These are phyloP conservation scores for Leptobrachium leishanense DNA, from an alignment of 2,113 vertebrate genomes.

Conservation along the genomic window DNA sequence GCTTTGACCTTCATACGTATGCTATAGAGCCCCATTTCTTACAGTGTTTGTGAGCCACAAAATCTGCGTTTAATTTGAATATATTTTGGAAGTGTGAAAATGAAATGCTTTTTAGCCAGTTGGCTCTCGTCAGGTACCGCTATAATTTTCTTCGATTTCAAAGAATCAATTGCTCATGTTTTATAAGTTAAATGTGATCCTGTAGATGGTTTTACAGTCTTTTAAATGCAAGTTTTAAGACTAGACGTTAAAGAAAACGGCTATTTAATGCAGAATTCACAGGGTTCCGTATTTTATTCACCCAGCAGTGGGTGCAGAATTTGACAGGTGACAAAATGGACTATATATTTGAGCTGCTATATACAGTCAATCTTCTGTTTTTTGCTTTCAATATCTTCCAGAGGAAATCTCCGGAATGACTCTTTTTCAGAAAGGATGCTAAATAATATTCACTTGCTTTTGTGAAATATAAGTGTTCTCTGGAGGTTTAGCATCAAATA, in stretches of 20 bases:
- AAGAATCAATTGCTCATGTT: background rate
- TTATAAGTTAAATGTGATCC: background rate
- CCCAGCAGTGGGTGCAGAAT: conserved; percentile 4
- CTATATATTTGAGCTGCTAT: conserved; percentile 29
- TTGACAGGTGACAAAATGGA: conserved; percentile 24
- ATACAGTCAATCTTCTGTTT: conserved; percentile 7
- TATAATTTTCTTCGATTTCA: background rate
- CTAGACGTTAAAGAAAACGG: background rate
- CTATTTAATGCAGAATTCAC: background rate
- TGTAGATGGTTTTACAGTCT: background rate
- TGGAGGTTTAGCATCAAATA: conserved; percentile 18
- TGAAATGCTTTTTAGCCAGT: too few species aligned
- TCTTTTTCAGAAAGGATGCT: conserved; percentile 20
- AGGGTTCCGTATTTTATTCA: background rate
- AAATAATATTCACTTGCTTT: conserved; percentile 30
- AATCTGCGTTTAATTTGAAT: too few species aligned
- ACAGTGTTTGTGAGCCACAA: too few species aligned
- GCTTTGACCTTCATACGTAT: too few species aligned
- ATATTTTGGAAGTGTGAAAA: too few species aligned
- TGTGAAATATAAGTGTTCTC: conserved; percentile 25
- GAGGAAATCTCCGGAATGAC: conserved; percentile 22
- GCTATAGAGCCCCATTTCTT: too few species aligned
- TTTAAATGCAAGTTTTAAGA: background rate
- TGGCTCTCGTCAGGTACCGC: too few species aligned
- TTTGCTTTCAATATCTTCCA: conserved; percentile 18